phyloP scores from a whole-genome alignment of 2,797 vertebrate genomes.

The Danio albolineatus region DNA sequence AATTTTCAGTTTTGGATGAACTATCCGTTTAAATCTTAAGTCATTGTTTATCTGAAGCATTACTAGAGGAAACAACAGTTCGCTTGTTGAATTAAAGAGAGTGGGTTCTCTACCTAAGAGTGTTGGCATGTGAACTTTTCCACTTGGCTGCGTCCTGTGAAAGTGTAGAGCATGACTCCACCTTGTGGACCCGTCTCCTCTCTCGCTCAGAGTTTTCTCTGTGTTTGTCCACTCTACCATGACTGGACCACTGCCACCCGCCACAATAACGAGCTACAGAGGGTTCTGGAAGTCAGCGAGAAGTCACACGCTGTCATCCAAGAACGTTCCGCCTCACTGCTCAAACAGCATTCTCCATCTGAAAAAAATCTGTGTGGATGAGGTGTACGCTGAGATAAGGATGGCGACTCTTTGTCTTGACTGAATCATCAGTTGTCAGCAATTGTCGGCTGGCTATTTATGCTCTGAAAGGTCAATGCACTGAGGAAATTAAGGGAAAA shows the following conservation, averaged over 20 bases:
- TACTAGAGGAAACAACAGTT: constrained; percentile 15
- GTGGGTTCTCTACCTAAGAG: constrained; percentile 5
- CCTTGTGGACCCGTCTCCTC: constrained; percentile 47
- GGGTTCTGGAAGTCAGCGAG: constrained; percentile 80
- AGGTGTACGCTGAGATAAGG: constrained; percentile 29
- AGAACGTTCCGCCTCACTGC: constrained; percentile 73
- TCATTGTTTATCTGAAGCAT: constrained; percentile 25
- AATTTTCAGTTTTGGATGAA: too few species aligned
- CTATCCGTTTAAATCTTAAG: background rate
- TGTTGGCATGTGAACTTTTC: constrained; percentile 70
- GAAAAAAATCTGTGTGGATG: background rate
- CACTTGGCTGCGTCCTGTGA: constrained; percentile 58
- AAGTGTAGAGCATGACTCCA: constrained; percentile 51
- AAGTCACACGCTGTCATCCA: constrained; percentile 79
- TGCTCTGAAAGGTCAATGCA: background rate
- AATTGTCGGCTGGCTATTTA: background rate
- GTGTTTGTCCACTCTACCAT: constrained; percentile 80
- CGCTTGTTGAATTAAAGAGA: constrained; percentile 24
- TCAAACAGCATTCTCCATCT: constrained; percentile 65
- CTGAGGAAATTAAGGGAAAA: background rate
- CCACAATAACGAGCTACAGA: constrained; percentile 69
- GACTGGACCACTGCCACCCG: constrained; percentile 73
- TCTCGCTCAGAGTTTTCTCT: constrained; percentile 70
- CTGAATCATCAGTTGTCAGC: constrained; percentile 23
- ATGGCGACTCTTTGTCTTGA: constrained; percentile 1